Conservation (phyloP, 2,113 vertebrate species). For the Psammodynastes pulverulentus region DNA sequence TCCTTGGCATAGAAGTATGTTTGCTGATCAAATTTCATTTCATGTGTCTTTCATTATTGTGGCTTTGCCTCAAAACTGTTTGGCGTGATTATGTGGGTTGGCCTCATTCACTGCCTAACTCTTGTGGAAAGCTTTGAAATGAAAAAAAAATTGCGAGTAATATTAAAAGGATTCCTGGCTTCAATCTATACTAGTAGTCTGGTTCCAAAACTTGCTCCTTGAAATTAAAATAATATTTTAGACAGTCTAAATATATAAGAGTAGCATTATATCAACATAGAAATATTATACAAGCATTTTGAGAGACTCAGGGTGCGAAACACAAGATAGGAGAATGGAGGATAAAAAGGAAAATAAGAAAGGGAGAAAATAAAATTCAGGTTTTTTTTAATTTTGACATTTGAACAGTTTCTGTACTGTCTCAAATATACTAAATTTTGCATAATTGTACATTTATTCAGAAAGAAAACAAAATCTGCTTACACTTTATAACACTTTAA, state of each 20-base stretch:
- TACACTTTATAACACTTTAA: constrained; percentile 55
- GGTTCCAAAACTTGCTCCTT: background rate
- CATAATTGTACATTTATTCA: constrained; percentile 63
- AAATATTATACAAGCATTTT: background rate
- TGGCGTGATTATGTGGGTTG: constrained; percentile 72
- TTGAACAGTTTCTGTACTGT: constrained; percentile 56
- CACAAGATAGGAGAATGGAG: constrained; percentile 23
- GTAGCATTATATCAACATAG: background rate
- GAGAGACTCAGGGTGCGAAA: background rate
- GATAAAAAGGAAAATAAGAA: constrained; percentile 17
- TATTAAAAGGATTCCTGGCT: constrained; percentile 27
- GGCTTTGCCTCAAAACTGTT: constrained; percentile 77
- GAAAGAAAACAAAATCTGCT: constrained; percentile 42
- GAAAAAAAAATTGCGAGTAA: constrained; percentile 17
- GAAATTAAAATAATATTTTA: background rate
- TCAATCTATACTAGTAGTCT: constrained; percentile 24
- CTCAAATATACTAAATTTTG: constrained; percentile 60
- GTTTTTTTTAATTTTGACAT: constrained; percentile 32
- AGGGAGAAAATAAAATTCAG: background rate
- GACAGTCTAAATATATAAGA: background rate
- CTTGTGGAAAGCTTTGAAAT: constrained; percentile 60
- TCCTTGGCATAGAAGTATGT: constrained; percentile 75
- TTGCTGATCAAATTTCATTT: constrained; percentile 83
- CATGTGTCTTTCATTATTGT: constrained; percentile 82
- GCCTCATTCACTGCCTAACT: constrained; percentile 55